Evolutionary conservation across 2,797 vertebrate genomes (phyloP), one percentile per base, ranked within the genome.

Genomic region (Australoheros facetus): DNA sequence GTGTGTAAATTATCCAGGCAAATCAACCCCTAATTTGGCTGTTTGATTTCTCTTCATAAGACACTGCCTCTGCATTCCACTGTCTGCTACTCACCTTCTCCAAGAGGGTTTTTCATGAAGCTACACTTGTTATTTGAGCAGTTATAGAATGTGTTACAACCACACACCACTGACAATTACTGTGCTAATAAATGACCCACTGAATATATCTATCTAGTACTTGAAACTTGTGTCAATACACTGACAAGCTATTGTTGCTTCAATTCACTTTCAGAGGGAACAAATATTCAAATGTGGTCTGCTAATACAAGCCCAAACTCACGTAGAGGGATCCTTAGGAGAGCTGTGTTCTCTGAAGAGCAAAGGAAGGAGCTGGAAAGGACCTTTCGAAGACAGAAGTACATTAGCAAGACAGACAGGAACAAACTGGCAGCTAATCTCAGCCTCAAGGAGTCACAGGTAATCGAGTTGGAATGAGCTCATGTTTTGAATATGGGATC

Each of bases 301-400:
- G 93, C 96, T 54, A 96, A 97, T 69, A 91, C 95, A 21, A 96
- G 94, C 84, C 95, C 96, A 75, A 99, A 97, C 92, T 91, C 95
- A 58, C 96, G 96, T 32, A 96, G 96, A 91, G 98, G 98, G 64
- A 99, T 99, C 91, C 95, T 99, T 64, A 96, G 97, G 91, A 96
- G 98, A 92, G 98, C 97, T 2, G 98, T 99, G 32, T 99, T 99
- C 95, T 98, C 98, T 0, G 97, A 99, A 84, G 97, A 98, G 59
- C 98, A 99, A 94, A 96, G 98, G 81, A 98, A 97, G 89, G 96
- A 97, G 88, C 96, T 99, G 92, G 98, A 99, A 95, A 98, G 94
- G 94, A 99, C 97, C 83, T 99, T 99, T 91, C 95, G 97, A 86
- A 97, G 97, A 88, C 98, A 99, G 94, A 99, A 99, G 87, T 99